Evolutionary conservation across 2,797 vertebrate species (phyloP).

Genomic region (Pteronotus mesoamericanus): DNA sequence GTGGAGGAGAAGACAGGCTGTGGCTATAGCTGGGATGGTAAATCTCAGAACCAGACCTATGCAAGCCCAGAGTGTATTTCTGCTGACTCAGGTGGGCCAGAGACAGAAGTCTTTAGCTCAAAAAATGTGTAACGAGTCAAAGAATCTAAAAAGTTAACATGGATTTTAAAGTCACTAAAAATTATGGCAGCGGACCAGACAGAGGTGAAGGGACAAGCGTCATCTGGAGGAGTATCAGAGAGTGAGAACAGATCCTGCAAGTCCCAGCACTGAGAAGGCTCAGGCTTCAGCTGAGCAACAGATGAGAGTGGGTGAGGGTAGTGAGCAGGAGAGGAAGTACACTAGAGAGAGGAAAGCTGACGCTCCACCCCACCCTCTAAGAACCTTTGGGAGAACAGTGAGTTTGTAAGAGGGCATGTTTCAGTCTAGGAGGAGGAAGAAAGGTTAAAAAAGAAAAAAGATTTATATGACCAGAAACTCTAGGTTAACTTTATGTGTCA

Average conservation of each 20-base stretch:
- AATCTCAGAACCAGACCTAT: neutral
- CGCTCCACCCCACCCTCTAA: accelerated
- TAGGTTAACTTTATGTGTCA: neutral
- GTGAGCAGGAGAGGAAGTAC: neutral
- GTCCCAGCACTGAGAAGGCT: neutral
- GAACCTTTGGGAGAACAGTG: neutral
- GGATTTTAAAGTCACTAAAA: neutral
- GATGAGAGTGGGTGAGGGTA: neutral
- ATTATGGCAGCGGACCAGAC: too few relatives aligned
- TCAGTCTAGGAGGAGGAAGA: neutral
- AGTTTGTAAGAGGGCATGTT: neutral
- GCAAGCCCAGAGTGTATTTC: too few relatives aligned
- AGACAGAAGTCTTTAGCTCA: neutral
- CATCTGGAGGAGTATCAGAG: neutral
- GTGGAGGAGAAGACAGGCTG: neutral
- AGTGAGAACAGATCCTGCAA: neutral
- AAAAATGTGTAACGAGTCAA: neutral
- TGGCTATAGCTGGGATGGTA: neutral
- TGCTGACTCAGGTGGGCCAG: neutral
- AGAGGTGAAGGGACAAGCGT: neutral
- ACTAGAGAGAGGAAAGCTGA: neutral
- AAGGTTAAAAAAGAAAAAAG: neutral
- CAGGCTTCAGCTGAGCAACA: neutral
- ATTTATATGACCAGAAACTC: neutral
- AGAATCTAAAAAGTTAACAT: neutral